Conservation (phyloP, 1,140 invertebrate species). For the Drosophila truncata region DNA sequence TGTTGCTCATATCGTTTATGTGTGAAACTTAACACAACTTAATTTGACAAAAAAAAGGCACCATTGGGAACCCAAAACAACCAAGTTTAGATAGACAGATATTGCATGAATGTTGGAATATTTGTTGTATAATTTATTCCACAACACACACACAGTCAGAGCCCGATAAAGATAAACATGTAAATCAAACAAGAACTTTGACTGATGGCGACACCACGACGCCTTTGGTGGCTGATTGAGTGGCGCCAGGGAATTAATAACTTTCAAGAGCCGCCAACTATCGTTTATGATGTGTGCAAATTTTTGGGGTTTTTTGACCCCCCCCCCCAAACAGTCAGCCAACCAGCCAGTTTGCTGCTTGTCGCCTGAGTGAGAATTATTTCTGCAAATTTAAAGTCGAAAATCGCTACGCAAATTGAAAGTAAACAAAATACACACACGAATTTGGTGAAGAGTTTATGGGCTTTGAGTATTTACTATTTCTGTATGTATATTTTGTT, state of each 20-base stretch:
- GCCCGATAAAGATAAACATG: conserved; percentile 69
- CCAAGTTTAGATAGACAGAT: conserved; percentile 18
- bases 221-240: conserved; percentile 69
- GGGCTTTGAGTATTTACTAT: conserved; percentile 6
- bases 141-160: conserved; percentile 36
- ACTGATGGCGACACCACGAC: conserved; percentile 76
- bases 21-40: conserved; percentile 80
- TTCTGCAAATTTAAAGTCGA: conserved; percentile 35
- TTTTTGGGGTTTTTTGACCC: conserved; percentile 7
- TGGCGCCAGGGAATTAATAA: conserved; percentile 75
- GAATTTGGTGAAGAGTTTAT: conserved; percentile 19
- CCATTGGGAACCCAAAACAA: conserved; percentile 12
- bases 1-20: conserved; percentile 56
- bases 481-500: neutral
- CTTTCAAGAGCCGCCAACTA: conserved; percentile 39
- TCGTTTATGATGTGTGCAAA: conserved; percentile 72
- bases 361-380: conserved; percentile 42
- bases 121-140: conserved; percentile 74
- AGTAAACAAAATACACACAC: conserved; percentile 41
- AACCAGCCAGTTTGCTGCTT: conserved; percentile 18
- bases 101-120: conserved; percentile 29
- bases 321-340: neutral
- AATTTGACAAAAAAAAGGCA: conserved; percentile 77
- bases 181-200: conserved; percentile 82
- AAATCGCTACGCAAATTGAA: conserved; percentile 42